Evolutionary conservation across 2,113 vertebrate species (phyloP), one percentile per base, ranked within the genome.

Genomic region (Macrotis lagotis): DNA sequence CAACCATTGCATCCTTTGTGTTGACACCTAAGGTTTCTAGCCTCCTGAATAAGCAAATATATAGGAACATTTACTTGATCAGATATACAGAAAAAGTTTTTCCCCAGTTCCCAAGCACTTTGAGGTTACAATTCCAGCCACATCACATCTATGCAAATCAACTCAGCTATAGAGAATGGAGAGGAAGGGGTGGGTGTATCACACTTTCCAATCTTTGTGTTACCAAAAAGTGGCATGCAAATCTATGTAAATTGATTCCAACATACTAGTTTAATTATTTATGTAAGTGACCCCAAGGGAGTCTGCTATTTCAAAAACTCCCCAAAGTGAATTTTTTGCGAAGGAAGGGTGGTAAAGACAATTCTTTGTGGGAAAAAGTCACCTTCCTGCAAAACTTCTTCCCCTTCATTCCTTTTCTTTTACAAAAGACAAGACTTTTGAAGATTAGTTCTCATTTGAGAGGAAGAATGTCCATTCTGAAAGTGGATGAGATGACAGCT

Each of bases 31-130:
- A 44, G 16, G 66, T 83, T 83, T 44, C 66, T 83, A 83, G 19
- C n/a, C n/a, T 44, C n/a, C n/a, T 83, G n/a, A 83, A 83, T 83
- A 2, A 83, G 10, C 2, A 83, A 8, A 24, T n/a, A 83, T n/a
- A 44, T 16, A 44, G 66, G 24, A 83, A 1, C 66, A 83, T 83
- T 19, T 83, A 24, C 19, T 2, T 44, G n/a, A 83, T 44, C 66
- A 22, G 16, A 22, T 19, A 44, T 44, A 11, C 16, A 83, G 66
- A 83, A n/a, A 19, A 83, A 44, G n/a, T 44, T 83, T 83, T 6
- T 83, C n/a, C n/a, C 59, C 59, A n/a, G 59, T 74, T 74, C 37
- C 66, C n/a, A 83, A 97, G 92, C 88, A 88, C 95, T 97, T 97
- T 44, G 66, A 44, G 66, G 19, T 8, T 83, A 83, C 37, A 83